A percentile compares a stretch with the other conserved stretches of the same genome.
Conservation (phyloP, 2,888 invertebrate species). For the Acholoe squamosa region DNA sequence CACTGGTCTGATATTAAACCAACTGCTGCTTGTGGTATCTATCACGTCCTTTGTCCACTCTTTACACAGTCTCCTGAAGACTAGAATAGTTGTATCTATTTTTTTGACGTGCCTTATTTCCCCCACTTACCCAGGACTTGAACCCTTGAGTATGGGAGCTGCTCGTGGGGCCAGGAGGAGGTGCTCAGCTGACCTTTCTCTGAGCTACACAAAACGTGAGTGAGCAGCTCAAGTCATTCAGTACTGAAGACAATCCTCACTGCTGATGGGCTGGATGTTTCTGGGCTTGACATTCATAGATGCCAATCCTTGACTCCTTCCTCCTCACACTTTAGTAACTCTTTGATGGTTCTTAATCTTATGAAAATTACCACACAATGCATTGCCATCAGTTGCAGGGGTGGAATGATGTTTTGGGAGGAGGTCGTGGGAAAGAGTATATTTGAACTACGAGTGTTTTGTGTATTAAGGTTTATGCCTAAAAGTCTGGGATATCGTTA, state of each 20-base stretch:
- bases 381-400: too few relatives aligned
- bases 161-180: background rate
- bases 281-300: slow-evolving; percentile 10
- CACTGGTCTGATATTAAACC: too few relatives aligned
- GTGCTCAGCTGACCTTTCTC: background rate
- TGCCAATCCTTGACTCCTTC: background rate
- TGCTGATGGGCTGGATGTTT: background rate
- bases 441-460: too few relatives aligned
- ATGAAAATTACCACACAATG: too few relatives aligned
- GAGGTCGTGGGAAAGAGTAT: too few relatives aligned
- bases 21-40: background rate
- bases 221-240: background rate
- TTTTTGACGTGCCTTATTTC: slow-evolving; percentile 23
- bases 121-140: background rate
- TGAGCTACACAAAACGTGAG: background rate
- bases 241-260: background rate
- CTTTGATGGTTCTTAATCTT: background rate
- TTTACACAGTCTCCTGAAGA: background rate
- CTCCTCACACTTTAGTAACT: background rate
- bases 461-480: too few relatives aligned
- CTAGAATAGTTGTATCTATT: slow-evolving; percentile 11
- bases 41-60: background rate
- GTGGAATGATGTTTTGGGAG: too few relatives aligned
- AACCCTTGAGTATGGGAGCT: background rate
- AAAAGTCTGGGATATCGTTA: too few relatives aligned